Percentiles rank a stretch among this genome's conserved stretches.
phyloP scores from a whole-genome alignment of 2,113 vertebrate genomes.

The Clarias macrocephalus region DNA sequence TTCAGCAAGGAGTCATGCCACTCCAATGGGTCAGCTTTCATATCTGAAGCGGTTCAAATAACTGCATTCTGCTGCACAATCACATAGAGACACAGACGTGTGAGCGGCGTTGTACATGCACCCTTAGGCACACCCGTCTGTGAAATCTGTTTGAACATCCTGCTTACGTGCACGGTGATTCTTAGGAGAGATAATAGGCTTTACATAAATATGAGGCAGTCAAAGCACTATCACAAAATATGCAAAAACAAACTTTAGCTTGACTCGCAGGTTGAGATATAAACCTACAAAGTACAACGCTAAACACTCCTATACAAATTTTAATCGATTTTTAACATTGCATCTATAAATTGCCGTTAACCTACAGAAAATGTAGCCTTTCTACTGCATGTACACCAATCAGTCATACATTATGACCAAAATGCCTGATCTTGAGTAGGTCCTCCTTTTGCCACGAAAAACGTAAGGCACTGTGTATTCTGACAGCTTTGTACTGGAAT shows the following conservation, averaged over 20 bases:
- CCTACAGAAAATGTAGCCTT: too few species aligned
- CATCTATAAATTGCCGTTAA: not conserved
- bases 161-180: not conserved
- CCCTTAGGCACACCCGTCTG: not conserved
- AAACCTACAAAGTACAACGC: not conserved
- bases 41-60: conserved; percentile 37
- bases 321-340: not conserved
- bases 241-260: not conserved
- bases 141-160: not conserved
- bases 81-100: not conserved
- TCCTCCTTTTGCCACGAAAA: too few species aligned
- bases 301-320: not conserved
- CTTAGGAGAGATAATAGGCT: conserved; percentile 5
- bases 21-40: conserved; percentile 42
- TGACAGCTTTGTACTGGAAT: too few species aligned
- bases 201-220: conserved; percentile 9
- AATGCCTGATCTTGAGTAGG: too few species aligned
- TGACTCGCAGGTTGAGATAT: not conserved
- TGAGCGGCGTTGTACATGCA: not conserved
- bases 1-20: conserved; percentile 20
- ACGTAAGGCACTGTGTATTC: too few species aligned
- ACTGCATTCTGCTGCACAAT: conserved; percentile 10
- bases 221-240: not conserved
- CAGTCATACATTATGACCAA: too few species aligned
- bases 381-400: too few species aligned